These are phyloP conservation scores for Hepsetus odoe DNA, from an alignment of 2,113 vertebrate genomes.

Conservation along the genomic window DNA sequence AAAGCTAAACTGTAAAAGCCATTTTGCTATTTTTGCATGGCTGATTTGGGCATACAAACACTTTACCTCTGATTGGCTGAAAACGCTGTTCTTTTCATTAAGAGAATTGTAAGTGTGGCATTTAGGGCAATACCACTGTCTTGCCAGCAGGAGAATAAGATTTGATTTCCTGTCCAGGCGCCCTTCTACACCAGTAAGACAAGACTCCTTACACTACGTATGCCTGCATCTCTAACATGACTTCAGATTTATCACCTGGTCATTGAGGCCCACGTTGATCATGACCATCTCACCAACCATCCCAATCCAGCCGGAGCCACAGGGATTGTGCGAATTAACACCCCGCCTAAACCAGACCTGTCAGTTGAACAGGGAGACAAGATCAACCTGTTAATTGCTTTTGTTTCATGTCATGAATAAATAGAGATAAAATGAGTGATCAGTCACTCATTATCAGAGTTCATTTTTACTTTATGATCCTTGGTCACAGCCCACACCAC, in stretches of 20 bases:
- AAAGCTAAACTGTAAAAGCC: too few relatives aligned
- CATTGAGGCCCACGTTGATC: conserved; percentile 91
- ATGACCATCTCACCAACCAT: conserved; percentile 97
- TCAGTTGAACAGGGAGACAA: conserved; percentile 26
- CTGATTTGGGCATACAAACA: too few relatives aligned
- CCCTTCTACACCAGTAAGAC: too few relatives aligned
- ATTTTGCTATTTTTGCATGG: too few relatives aligned
- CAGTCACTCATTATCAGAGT: not conserved
- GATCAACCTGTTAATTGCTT: not conserved
- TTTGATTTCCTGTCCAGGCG: too few relatives aligned
- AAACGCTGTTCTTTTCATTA: not conserved
- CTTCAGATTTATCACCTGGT: conserved; percentile 81
- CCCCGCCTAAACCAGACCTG: conserved; percentile 98
- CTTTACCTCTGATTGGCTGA: not conserved
- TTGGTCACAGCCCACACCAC: conserved; percentile 96
- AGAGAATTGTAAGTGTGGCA: too few relatives aligned
- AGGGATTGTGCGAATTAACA: conserved; percentile 92
- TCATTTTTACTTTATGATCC: conserved; percentile 86
- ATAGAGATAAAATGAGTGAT: not conserved
- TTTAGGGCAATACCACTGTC: too few relatives aligned
- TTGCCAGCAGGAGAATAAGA: too few relatives aligned
- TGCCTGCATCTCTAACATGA: too few relatives aligned
- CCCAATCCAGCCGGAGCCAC: conserved; percentile 94
- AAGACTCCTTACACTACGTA: too few relatives aligned
- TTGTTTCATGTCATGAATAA: not conserved